These are phyloP conservation scores for Drosophila mettleri DNA, from an alignment of 2,888 invertebrate genomes.

Conservation along the genomic window DNA sequence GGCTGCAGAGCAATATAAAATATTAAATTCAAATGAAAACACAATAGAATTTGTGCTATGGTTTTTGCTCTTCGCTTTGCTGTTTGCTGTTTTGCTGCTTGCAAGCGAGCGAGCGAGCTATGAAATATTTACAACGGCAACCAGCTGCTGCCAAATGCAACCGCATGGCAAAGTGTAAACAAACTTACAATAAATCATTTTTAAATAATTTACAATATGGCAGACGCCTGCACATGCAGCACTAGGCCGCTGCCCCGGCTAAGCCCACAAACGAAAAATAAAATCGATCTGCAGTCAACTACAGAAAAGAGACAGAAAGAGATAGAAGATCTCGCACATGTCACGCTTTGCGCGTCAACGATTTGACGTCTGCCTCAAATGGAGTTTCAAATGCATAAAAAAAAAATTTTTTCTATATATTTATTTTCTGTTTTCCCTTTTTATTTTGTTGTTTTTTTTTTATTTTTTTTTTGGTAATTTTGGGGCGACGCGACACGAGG, in stretches of 20 bases:
- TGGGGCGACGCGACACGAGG: conserved; percentile 26
- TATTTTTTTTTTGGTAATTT: conserved; percentile 12
- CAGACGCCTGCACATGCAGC: conserved; percentile 22
- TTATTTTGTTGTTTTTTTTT: conserved; percentile 11
- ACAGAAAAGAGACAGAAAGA: conserved; percentile 8
- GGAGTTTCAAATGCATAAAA: conserved; percentile 30
- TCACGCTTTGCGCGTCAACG: conserved; percentile 61
- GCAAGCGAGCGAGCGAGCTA: conserved; percentile 28
- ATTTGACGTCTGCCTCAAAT: conserved; percentile 56
- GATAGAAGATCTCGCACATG: conserved; percentile 42
- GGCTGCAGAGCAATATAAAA: conserved; percentile 51
- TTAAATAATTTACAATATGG: conserved; percentile 74
- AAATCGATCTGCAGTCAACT: conserved; percentile 43
- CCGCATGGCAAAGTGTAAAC: conserved; percentile 75
- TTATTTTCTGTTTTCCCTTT: conserved; percentile 5
- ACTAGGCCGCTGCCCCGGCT: conserved; percentile 1
- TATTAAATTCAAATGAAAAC: conserved; percentile 73
- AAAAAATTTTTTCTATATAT: conserved; percentile 9
- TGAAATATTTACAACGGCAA: conserved; percentile 61
- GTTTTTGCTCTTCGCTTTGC: conserved; percentile 35
- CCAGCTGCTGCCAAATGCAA: conserved; percentile 64
- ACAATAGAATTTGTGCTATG: conserved; percentile 70
- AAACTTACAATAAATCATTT: conserved; percentile 77
- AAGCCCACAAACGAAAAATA: conserved; percentile 11
- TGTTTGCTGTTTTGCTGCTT: too few species aligned